Conservation (phyloP, 2,113 vertebrate species). For the Cebus imitator region DNA sequence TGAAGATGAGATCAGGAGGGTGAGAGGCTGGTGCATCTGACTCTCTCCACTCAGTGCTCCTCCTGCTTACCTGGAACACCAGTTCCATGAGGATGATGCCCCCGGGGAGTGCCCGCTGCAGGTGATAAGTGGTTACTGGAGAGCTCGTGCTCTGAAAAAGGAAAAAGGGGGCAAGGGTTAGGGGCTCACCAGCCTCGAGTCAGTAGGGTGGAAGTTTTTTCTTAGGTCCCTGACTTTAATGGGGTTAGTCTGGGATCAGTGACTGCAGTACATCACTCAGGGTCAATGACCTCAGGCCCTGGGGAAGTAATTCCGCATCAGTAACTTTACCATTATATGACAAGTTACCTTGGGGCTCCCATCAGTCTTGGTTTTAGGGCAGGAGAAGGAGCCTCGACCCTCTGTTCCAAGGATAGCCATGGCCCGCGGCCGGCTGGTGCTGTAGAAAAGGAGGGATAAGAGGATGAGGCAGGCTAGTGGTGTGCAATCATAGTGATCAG, state of each 20-base stretch:
- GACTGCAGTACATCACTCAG: background rate
- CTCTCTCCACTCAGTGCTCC: background rate
- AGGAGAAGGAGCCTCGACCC: constrained; percentile 93
- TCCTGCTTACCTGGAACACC: constrained; percentile 93
- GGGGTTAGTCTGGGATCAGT: background rate
- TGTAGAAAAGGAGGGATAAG: constrained; percentile 59
- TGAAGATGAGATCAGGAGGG: constrained; percentile 29
- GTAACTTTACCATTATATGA: background rate
- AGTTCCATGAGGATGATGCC: constrained; percentile 98
- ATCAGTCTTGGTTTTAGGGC: constrained; percentile 93
- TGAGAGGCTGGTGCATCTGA: background rate
- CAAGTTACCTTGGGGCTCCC: constrained; percentile 95
- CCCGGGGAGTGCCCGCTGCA: constrained; percentile 96
- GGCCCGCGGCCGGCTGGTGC: constrained; percentile 91
- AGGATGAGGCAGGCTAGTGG: background rate
- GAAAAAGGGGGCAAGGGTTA: background rate
- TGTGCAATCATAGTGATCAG: background rate
- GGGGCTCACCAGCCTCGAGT: background rate
- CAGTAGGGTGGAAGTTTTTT: background rate
- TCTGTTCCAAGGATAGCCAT: constrained; percentile 92
- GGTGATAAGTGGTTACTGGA: constrained; percentile 89
- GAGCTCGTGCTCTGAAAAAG: constrained; percentile 85
- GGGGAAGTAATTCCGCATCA: background rate
- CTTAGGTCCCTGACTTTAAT: background rate
- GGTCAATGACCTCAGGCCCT: background rate